A percentile compares a stretch with the other conserved stretches of the same genome.
Conservation (phyloP, 2,888 invertebrate species). For the Eupithecia dodoneata region DNA sequence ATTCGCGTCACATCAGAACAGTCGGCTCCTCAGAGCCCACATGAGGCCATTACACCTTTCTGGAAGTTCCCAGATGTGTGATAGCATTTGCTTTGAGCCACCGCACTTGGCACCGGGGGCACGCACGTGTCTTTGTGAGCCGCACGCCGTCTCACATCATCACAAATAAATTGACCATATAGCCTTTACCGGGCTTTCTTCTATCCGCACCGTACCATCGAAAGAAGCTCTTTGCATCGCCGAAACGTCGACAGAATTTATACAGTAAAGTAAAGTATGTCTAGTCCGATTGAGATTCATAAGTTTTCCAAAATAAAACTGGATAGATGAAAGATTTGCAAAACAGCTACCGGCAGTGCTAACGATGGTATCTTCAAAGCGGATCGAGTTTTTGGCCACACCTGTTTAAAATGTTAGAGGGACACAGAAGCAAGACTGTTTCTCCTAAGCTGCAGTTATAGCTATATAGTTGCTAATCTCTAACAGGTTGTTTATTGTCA, state of each 20-base stretch:
- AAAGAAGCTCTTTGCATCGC: slow-evolving; percentile 52
- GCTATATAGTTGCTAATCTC: background rate
- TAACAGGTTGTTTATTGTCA: slow-evolving; percentile 10
- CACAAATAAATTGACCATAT: slow-evolving; percentile 75
- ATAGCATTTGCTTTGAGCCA: slow-evolving; percentile 69
- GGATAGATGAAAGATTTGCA: slow-evolving; percentile 38
- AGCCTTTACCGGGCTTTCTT: slow-evolving; percentile 60
- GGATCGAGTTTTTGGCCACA: slow-evolving; percentile 36
- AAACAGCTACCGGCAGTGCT: slow-evolving; percentile 41
- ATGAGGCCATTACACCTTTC: slow-evolving; percentile 77
- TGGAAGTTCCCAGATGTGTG: slow-evolving; percentile 68
- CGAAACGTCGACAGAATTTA: slow-evolving; percentile 43
- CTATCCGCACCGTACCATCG: slow-evolving; percentile 52
- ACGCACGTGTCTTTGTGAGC: slow-evolving; percentile 78
- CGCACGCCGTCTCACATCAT: slow-evolving; percentile 73
- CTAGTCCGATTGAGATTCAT: slow-evolving; percentile 23
- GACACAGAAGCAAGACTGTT: background rate
- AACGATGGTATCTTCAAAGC: slow-evolving; percentile 40
- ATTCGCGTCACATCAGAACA: slow-evolving; percentile 62
- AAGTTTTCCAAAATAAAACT: slow-evolving; percentile 22
- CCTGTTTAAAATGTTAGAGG: slow-evolving; percentile 13
- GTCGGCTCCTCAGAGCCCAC: slow-evolving; percentile 78
- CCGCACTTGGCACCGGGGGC: slow-evolving; percentile 69
- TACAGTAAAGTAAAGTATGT: slow-evolving; percentile 36
- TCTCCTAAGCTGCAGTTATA: background rate